These are phyloP conservation scores for Campoletis raptor DNA, from an alignment of 2,888 invertebrate species.

Conservation along the genomic window DNA sequence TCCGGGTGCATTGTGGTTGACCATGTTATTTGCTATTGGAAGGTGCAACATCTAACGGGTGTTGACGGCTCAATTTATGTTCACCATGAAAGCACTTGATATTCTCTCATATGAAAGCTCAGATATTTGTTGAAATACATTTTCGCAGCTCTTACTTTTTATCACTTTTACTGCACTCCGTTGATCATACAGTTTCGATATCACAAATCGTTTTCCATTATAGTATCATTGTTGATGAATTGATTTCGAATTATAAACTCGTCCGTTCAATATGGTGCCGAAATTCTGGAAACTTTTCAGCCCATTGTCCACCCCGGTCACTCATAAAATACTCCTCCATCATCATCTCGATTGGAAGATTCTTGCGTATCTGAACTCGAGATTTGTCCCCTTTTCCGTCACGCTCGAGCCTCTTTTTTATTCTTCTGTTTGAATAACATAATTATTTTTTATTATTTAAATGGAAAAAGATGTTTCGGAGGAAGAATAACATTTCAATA, in stretches of 20 bases:
- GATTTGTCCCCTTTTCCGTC: too few relatives aligned
- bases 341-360: not conserved
- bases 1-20: conserved; percentile 70
- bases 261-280: not conserved
- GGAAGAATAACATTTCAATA: not conserved
- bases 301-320: not conserved
- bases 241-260: not conserved
- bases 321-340: not conserved
- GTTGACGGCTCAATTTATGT: conserved; percentile 64
- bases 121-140: conserved; percentile 2
- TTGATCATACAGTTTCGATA: not conserved
- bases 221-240: not conserved
- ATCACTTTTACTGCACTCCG: not conserved
- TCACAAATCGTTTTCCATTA: not conserved
- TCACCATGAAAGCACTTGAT: conserved; percentile 28
- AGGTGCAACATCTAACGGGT: conserved; percentile 56
- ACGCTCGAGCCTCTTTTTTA: too few relatives aligned
- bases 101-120: conserved; percentile 34
- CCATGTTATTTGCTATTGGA: conserved; percentile 69
- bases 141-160: not conserved
- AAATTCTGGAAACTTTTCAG: not conserved
- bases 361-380: not conserved
- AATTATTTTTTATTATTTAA: not conserved
- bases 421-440: not conserved
- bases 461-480: not conserved